Evolutionary conservation across 2,888 invertebrate genomes (phyloP), one percentile per base, ranked within the genome.

Genomic region (Ophioninae sp.): DNA sequence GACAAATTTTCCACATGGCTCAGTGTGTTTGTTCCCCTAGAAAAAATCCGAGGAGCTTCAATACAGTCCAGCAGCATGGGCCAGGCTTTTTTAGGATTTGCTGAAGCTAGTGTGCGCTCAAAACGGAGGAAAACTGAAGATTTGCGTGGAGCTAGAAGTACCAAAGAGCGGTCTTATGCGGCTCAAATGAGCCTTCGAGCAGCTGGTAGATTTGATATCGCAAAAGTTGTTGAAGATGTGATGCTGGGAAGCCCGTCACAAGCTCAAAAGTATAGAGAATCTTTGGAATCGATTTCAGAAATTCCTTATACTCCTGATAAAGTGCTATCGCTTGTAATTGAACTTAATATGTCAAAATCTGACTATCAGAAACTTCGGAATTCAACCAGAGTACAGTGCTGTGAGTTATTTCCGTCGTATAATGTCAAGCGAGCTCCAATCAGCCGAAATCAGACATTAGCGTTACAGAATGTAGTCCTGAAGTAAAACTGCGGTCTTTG

Each of bases 91-190:
- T n/a, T n/a, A n/a, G n/a, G n/a, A n/a, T n/a, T n/a, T n/a, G n/a
- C 59, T 20, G 59, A 59, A 59, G 59, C n/a, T 59, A 59, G 59
- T 20, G 59, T 59, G 59, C 59, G 59, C 17, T 20, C 59, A 59
- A 59, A 59, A 59, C 59, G 59, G 59, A 59, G 59, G 59, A 59
- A 59, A 59, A 59, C 59, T 59, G 59, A 59, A 59, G 59, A 59
- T 59, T 59, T 59, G 17, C 59, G 59, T 59, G 59, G 20, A 17
- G 20, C n/a, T 59, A 59, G 20, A 59, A 59, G 59, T 59, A 17
- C 59, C 20, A 20, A 59, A 59, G 59, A 59, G 20, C 59, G 84
- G n/a, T n/a, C n/a, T n/a, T n/a, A n/a, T n/a, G n/a, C n/a, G n/a
- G n/a, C 37, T 39, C 37, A 39, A 65, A 37, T 59, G 59, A 59